phyloP scores from a whole-genome alignment of 1,140 invertebrate species.

The Heliconius eleuchia region DNA sequence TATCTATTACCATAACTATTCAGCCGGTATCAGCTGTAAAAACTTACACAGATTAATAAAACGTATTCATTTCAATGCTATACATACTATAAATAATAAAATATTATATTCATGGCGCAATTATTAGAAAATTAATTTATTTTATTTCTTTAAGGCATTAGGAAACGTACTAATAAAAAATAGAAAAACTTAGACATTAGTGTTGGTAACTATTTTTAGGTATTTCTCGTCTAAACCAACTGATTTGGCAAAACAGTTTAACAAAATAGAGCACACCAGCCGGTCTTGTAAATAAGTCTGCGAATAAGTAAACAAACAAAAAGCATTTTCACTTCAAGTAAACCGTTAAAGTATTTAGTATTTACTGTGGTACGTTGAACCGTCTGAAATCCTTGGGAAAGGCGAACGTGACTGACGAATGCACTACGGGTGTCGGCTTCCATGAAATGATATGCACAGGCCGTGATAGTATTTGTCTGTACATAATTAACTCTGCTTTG shows the following conservation, averaged over 20 bases:
- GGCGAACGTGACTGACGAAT: constrained; percentile 26
- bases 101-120: not conserved
- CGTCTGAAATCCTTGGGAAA: constrained; percentile 31
- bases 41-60: not conserved
- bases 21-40: not conserved
- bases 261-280: not conserved
- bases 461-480: constrained; percentile 28
- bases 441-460: constrained; percentile 31
- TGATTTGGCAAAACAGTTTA: not conserved
- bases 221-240: too few relatives aligned
- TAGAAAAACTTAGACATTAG: too few relatives aligned
- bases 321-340: constrained; percentile 11
- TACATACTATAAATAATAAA: not conserved
- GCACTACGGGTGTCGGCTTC: constrained; percentile 21
- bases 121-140: not conserved
- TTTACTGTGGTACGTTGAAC: constrained; percentile 23
- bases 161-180: not conserved
- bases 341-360: constrained; percentile 18
- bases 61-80: not conserved
- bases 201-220: too few relatives aligned
- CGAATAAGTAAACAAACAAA: constrained; percentile 17
- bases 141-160: too few relatives aligned
- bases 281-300: not conserved
- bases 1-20: not conserved
- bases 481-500: constrained; percentile 23